Evolutionary conservation across 2,888 invertebrate species (phyloP), one percentile per base, ranked within the genome.

Genomic region (Maniola hyperantus): DNA sequence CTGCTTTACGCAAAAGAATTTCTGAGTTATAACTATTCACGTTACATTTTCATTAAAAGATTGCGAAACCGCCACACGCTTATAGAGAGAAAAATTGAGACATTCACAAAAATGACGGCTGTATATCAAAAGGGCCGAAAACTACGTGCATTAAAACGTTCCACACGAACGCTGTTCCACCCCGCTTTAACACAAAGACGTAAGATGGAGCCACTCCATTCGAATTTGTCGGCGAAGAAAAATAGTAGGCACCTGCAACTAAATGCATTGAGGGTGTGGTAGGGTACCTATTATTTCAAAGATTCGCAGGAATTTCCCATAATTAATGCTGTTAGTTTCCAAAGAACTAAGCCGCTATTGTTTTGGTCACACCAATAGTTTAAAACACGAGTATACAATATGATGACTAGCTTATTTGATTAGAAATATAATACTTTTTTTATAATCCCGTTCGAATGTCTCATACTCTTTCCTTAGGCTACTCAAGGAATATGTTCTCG

Each of bases 211-310:
- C 79, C 75, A 82, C 84, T 85, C 82, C 74, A 85, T 86, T 79
- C 81, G 84, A 84, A 87, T 85, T 87, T 84, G 87, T 84, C 83
- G 81, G 83, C 78, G 81, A 85, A 88, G 89, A 89, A 87, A 88
- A 88, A 89, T 89, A 80, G 87, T 83, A 84, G 83, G 83, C 88
- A 89, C 88, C 90, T 90, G 90, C 90, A 89, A 85, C 84, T 89
- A 89, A 89, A 88, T 86, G 89, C 90, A 89, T 82, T 81, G 77
- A 73, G 79, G 80, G 79, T 75, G 71, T 46, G 60, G 54, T 33
- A 42, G 6, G n/a, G 53, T 42, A 0, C n/a, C 42, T 53, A 62
- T 61, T 5, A 7, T 51, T 13, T 6, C 18, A 4, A 6, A 13
- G n/a, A 39, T 20, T 18, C n/a, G 1, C n/a, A 39, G 51, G 50